Base-by-base conservation (phyloP, 2,113 vertebrate species). In the Lasiurus cinereus region DNA sequence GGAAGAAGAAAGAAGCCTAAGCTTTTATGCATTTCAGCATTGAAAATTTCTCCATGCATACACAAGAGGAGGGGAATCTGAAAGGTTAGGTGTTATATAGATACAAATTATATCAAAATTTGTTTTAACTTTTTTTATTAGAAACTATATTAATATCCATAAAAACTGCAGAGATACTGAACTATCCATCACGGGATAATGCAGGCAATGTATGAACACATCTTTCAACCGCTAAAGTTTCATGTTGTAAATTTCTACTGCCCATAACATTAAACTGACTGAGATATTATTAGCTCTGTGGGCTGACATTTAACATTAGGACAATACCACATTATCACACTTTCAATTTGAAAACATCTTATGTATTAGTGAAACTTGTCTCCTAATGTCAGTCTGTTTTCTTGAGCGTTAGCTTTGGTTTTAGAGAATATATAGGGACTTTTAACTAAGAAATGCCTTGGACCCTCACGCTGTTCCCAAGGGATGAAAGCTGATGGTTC, bases 281-380 rank as follows among this genome's bases (percentile, higher is more conserved):
- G 98, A 99, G 98, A 98, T 98, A 99, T 98, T 96, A 98, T 98
- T 97, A 97, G 97, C 97, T 98, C 97, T 97, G 97, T 97, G 96
- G 98, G 94, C 96, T 98, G 95, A 98, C 97, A 95, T 96, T 98
- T 97, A 98, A 98, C 96, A 96, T 98, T 97, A 97, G 94, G 95
- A 98, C 98, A 98, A 98, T 4, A 50, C 2, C 24, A 36, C 73
- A 27, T 19, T 36, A 11, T 62, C 21, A 64, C 43, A 73, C 18
- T 36, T 29, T 52, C 54, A 83, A 31, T 72, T 59, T 64, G 74
- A 27, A 83, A 73, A 64, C 9, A 31, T 74, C 24, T 3, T 91
- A 46, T 39, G 13, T 36, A 74, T 1, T 89, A 9, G 31, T 83
- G 67, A 83, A 91, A 64, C 31, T 50, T 73, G 50, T 90, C 33